Evolutionary conservation across 1,140 invertebrate species (phyloP).

Genomic region (Orchestia grillus): DNA sequence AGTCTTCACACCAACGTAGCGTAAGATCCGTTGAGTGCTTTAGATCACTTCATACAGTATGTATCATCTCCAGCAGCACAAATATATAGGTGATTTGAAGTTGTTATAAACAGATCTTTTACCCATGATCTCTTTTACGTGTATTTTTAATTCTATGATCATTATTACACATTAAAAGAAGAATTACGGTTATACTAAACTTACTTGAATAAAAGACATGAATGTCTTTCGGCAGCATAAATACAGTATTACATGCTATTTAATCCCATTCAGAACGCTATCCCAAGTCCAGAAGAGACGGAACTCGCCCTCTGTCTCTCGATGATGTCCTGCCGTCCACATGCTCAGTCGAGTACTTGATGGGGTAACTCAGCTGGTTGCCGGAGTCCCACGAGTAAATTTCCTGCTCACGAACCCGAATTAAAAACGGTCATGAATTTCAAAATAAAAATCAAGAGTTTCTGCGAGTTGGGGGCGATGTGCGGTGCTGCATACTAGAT

Average conservation of each 20-base stretch:
- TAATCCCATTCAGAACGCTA: not conserved
- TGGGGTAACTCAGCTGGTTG: slow-evolving; percentile 91
- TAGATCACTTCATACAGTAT: too few species aligned
- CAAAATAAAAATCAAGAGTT: not conserved
- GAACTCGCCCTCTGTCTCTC: not conserved
- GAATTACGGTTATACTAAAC: not conserved
- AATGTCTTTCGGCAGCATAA: not conserved
- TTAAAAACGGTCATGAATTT: not conserved
- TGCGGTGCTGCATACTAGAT: too few species aligned
- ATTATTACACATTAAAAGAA: not conserved
- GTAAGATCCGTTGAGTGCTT: not conserved
- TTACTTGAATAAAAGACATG: not conserved
- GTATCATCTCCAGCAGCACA: too few species aligned
- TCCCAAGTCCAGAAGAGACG: not conserved
- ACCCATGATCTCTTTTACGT: not conserved
- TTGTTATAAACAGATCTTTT: not conserved
- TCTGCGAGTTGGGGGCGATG: too few species aligned
- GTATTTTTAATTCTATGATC: not conserved
- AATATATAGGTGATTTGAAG: not conserved
- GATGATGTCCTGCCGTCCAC: not conserved
- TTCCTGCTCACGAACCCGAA: slow-evolving; percentile 75
- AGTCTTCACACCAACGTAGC: too few species aligned
- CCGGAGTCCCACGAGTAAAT: slow-evolving; percentile 95
- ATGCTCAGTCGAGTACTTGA: slow-evolving; percentile 77
- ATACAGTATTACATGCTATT: not conserved